phyloP scores from a whole-genome alignment of 2,888 invertebrate genomes.

The Synergus itoensis region DNA sequence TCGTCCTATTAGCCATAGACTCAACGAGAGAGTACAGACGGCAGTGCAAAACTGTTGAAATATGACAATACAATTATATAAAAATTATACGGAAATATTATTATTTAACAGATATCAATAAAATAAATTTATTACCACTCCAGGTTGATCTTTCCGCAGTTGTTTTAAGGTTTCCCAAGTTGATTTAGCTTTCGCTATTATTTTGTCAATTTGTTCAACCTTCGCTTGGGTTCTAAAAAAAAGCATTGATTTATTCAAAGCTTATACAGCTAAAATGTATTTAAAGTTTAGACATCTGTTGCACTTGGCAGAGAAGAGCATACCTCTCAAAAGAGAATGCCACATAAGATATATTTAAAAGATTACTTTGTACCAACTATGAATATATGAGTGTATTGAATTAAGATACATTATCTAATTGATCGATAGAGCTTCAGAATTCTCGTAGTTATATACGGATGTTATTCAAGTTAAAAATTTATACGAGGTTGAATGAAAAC shows the following conservation, averaged over 20 bases:
- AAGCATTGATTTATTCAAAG: neutral
- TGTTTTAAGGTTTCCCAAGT: slow-evolving; percentile 62
- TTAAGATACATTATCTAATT: neutral
- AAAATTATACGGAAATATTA: too few species aligned
- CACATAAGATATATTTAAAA: neutral
- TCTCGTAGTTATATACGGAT: neutral
- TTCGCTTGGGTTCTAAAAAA: slow-evolving; percentile 64
- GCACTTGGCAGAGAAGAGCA: neutral
- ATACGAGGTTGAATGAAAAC: neutral
- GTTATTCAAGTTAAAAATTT: neutral
- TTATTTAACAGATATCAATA: neutral
- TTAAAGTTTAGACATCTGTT: slow-evolving; percentile 1
- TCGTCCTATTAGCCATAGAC: slow-evolving; percentile 71
- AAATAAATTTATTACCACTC: slow-evolving; percentile 64
- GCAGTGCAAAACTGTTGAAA: slow-evolving; percentile 71
- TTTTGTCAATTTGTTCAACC: slow-evolving; percentile 65
- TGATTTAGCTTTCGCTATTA: slow-evolving; percentile 65
- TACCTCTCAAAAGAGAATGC: neutral
- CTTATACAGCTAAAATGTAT: neutral
- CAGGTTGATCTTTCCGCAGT: slow-evolving; percentile 70
- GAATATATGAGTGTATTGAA: neutral
- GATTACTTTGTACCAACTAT: neutral
- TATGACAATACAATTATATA: slow-evolving; percentile 12
- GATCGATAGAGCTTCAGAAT: neutral
- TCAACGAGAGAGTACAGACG: slow-evolving; percentile 67